Conservation (phyloP, 2,113 vertebrate species). For the Tamias sibiricus region DNA sequence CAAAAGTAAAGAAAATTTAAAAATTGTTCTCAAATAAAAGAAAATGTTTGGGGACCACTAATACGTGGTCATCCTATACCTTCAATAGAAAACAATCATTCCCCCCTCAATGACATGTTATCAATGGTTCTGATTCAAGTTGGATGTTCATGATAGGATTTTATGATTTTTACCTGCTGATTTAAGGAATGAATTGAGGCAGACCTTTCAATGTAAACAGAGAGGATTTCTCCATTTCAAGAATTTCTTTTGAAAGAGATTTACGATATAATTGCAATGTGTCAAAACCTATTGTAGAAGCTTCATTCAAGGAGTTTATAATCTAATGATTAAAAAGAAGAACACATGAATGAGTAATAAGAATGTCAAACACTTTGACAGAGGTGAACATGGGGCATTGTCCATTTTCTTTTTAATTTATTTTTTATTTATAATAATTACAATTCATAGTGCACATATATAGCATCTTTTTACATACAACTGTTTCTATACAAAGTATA, state of each 20-base stretch:
- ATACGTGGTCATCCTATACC: background rate
- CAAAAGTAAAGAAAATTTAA: constrained; percentile 27
- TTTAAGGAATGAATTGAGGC: background rate
- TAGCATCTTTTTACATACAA: too few relatives aligned
- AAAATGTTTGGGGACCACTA: background rate
- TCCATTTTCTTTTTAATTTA: too few relatives aligned
- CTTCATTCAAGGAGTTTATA: background rate
- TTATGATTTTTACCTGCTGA: background rate
- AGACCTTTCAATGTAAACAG: background rate
- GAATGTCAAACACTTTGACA: background rate
- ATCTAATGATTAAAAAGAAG: background rate
- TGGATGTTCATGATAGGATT: background rate
- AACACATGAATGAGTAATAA: background rate
- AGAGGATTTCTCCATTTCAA: background rate
- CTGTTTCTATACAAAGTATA: too few relatives aligned
- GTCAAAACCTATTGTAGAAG: background rate
- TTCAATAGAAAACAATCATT: background rate
- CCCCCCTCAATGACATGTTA: background rate
- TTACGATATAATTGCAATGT: background rate
- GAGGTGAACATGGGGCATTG: background rate
- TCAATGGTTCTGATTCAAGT: background rate
- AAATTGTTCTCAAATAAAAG: background rate
- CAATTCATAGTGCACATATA: too few relatives aligned
- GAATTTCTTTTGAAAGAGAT: background rate
- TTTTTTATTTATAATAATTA: too few relatives aligned